Conservation (phyloP, 2,888 invertebrate genomes). For the Cybosia mesomella region DNA sequence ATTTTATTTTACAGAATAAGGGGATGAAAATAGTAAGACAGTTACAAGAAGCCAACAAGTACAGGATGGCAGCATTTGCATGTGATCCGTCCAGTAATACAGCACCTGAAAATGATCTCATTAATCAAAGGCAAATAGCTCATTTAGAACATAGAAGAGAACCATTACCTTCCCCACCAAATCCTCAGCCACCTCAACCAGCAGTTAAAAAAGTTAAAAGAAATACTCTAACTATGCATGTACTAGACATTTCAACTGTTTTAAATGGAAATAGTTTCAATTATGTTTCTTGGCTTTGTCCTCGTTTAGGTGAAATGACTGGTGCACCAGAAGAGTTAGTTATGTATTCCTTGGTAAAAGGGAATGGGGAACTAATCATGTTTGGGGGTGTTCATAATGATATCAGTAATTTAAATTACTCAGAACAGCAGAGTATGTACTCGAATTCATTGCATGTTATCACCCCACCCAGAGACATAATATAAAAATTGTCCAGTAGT, state of each 20-base stretch:
- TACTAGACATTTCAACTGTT: conserved; percentile 93
- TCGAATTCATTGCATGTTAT: conserved; percentile 93
- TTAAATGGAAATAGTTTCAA: conserved; percentile 89
- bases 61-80: conserved; percentile 85
- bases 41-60: conserved; percentile 83
- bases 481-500: conserved; percentile 71
- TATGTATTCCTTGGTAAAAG: conserved; percentile 95
- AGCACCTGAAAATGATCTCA: conserved; percentile 79
- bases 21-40: conserved; percentile 82
- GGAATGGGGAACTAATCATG: conserved; percentile 96
- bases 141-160: conserved; percentile 77
- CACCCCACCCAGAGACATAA: conserved; percentile 90
- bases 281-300: conserved; percentile 89
- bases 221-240: conserved; percentile 93
- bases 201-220: conserved; percentile 87
- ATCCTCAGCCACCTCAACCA: conserved; percentile 75
- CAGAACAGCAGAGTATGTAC: conserved; percentile 89
- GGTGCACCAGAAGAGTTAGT: conserved; percentile 96
- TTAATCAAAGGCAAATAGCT: conserved; percentile 82
- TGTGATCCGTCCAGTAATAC: conserved; percentile 74
- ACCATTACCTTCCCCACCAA: conserved; percentile 67
- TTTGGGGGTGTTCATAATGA: conserved; percentile 98
- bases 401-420: conserved; percentile 86
- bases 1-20: conserved; percentile 74
- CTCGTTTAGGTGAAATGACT: conserved; percentile 89